Conservation (phyloP, 2,888 invertebrate species). For the Steinernema hermaphroditum region DNA sequence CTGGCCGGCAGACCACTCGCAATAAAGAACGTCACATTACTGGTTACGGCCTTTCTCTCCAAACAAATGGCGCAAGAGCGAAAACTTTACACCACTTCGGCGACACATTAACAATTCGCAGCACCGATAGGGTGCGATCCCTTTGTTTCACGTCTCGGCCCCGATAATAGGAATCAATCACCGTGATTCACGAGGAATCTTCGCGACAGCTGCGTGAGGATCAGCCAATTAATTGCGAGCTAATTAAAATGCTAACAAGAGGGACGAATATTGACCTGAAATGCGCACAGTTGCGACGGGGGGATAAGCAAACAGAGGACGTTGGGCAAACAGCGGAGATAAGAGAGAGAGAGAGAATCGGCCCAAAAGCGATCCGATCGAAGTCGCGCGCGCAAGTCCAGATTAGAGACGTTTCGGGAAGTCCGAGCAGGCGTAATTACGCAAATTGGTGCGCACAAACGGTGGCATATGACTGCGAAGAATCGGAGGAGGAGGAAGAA, state of each 20-base stretch:
- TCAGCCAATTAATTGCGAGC: slow-evolving; percentile 24
- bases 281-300: not conserved
- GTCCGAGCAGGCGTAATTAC: not conserved
- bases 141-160: slow-evolving; percentile 20
- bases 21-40: slow-evolving; percentile 22
- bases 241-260: slow-evolving; percentile 12
- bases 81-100: slow-evolving; percentile 27
- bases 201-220: slow-evolving; percentile 23
- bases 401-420: too few species aligned
- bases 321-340: slow-evolving; percentile 23
- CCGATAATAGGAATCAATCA: slow-evolving; percentile 23
- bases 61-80: slow-evolving; percentile 21
- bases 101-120: too few species aligned
- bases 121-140: slow-evolving; percentile 10
- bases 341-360: not conserved
- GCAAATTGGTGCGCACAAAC: slow-evolving; percentile 5
- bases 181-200: not conserved
- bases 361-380: slow-evolving; percentile 21
- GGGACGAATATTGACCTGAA: not conserved
- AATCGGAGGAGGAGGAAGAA: not conserved
- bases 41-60: slow-evolving; percentile 24
- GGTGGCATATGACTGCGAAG: not conserved
- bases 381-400: too few species aligned
- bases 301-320: slow-evolving; percentile 23
- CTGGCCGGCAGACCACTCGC: slow-evolving; percentile 1